Evolutionary conservation across 1,140 invertebrate genomes (phyloP).

Genomic region (Piezodorus guildinii): DNA sequence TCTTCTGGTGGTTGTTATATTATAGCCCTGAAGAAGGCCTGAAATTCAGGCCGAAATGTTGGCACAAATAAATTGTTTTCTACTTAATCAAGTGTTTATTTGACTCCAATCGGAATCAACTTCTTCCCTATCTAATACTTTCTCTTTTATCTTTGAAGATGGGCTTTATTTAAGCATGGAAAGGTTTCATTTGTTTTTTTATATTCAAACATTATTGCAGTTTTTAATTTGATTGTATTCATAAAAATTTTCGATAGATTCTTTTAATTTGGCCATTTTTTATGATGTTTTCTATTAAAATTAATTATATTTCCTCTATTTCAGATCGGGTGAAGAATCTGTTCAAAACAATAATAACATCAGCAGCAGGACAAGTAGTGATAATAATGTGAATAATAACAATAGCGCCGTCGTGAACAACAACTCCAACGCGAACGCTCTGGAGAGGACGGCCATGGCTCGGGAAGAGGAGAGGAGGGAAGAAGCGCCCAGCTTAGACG

Average conservation of each 20-base stretch:
- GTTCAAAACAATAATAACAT: conserved; percentile 3
- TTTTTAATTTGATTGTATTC: neutral
- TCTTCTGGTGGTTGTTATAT: no score
- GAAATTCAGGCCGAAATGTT: no score
- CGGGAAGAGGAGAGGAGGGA: conserved; percentile 12
- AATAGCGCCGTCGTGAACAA: conserved; percentile 18
- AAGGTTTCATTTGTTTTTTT: no score
- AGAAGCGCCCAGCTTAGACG: conserved; percentile 27
- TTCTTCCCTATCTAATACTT: no score
- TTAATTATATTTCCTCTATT: neutral
- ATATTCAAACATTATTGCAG: no score
- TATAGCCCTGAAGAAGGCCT: no score
- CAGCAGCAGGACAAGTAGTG: neutral
- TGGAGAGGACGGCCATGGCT: neutral
- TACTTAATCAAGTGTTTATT: no score
- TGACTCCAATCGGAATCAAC: no score
- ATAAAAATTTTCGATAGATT: neutral
- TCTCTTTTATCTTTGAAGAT: no score
- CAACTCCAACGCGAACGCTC: neutral
- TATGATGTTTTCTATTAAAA: neutral
- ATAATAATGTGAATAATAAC: neutral
- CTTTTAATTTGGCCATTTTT: neutral
- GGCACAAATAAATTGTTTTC: no score
- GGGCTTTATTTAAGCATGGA: no score
- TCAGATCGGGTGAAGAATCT: neutral